These are phyloP conservation scores for Patagioenas fasciata DNA, from an alignment of 2,113 vertebrate genomes.

Conservation along the genomic window DNA sequence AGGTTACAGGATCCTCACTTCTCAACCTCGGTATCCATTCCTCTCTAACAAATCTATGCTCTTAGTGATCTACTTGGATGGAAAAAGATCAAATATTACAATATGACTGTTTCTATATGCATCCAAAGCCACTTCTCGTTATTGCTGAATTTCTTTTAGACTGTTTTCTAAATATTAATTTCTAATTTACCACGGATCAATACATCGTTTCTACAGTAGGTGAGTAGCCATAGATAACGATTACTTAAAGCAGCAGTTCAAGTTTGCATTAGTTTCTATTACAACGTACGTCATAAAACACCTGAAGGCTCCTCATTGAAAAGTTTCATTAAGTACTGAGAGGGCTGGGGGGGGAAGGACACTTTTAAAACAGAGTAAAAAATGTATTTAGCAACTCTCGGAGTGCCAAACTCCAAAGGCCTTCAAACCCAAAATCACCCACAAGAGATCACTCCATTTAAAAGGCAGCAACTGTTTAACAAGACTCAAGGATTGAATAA, in stretches of 20 bases:
- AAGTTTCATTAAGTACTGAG: neutral
- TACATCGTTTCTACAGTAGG: neutral
- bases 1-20: neutral
- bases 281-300: neutral
- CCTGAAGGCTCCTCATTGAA: neutral
- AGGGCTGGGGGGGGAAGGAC: neutral
- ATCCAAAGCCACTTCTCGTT: neutral
- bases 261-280: neutral
- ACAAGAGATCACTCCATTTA: neutral
- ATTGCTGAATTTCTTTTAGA: neutral
- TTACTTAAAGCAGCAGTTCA: neutral
- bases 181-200: fast-evolving
- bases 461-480: conserved; percentile 42
- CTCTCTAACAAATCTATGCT: neutral
- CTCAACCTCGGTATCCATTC: neutral
- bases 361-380: neutral
- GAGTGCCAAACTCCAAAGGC: neutral
- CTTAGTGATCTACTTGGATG: neutral
- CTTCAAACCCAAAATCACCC: neutral
- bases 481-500: neutral
- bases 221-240: neutral
- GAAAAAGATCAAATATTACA: neutral
- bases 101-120: no score
- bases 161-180: neutral
- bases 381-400: neutral